phyloP scores from a whole-genome alignment of 2,113 vertebrate species.

The Gnathonemus longibarbis region DNA sequence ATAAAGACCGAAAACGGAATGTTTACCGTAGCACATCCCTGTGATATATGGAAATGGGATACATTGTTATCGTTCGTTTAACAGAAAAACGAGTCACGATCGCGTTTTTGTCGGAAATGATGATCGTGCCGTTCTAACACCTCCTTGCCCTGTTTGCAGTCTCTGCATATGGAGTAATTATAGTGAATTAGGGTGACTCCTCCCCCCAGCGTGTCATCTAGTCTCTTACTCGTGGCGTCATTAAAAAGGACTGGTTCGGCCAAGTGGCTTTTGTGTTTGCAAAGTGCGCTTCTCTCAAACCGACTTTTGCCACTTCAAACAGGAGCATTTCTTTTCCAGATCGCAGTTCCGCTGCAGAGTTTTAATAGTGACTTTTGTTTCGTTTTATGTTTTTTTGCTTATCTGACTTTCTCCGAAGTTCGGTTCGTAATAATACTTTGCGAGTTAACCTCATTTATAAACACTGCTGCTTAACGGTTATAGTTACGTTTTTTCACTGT shows the following conservation, averaged over 20 bases:
- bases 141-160: not conserved
- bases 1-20: not conserved
- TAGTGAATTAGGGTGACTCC: not conserved
- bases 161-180: not conserved
- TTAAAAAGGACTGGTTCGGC: conserved; percentile 35
- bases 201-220: not conserved
- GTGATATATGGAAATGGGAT: too few species aligned
- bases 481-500: not conserved
- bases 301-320: conserved; percentile 6
- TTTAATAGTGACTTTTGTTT: not conserved
- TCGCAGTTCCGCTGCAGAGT: not conserved
- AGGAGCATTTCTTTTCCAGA: not conserved
- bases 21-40: too few species aligned
- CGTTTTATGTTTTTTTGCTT: not conserved
- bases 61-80: not conserved
- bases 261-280: conserved; percentile 37
- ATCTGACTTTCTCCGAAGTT: not conserved
- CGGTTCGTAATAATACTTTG: not conserved
- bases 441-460: not conserved
- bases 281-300: conserved; percentile 42
- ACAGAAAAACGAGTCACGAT: not conserved
- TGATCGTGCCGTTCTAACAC: not conserved
- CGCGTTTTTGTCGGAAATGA: not conserved
- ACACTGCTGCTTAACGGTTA: not conserved
- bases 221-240: not conserved